phyloP scores from a whole-genome alignment of 2,113 vertebrate species.

The Lichenostomus cassidix region DNA sequence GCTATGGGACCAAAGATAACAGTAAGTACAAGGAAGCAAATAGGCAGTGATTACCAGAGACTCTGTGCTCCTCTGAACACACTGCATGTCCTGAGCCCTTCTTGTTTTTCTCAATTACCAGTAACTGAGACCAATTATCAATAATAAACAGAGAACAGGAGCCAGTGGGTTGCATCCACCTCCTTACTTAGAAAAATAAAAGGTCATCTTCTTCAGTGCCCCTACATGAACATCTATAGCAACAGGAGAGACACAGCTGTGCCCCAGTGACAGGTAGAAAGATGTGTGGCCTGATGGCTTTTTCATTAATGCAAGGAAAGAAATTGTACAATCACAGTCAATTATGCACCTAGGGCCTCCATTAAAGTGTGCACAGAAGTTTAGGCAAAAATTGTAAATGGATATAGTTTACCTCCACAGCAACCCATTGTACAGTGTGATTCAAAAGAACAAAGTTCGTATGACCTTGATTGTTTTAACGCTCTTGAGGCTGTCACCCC shows the following conservation, averaged over 20 bases:
- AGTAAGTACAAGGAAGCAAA: neutral
- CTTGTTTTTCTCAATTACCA: neutral
- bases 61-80: neutral
- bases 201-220: neutral
- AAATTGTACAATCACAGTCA: neutral
- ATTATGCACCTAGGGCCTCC: neutral
- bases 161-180: neutral
- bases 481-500: neutral
- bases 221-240: neutral
- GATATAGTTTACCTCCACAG: neutral
- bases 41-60: neutral
- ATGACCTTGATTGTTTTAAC: neutral
- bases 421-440: neutral
- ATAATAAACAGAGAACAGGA: neutral
- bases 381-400: neutral
- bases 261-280: neutral
- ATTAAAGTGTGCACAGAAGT: neutral
- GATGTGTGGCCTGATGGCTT: fast-evolving
- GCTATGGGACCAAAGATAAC: neutral
- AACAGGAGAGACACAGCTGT: neutral
- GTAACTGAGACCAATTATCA: neutral
- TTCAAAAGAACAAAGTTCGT: neutral
- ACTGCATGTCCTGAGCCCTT: neutral
- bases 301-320: neutral
- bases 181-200: neutral